Base-by-base conservation (phyloP, 2,888 invertebrate species). In the Lycocerus yunnanus region DNA sequence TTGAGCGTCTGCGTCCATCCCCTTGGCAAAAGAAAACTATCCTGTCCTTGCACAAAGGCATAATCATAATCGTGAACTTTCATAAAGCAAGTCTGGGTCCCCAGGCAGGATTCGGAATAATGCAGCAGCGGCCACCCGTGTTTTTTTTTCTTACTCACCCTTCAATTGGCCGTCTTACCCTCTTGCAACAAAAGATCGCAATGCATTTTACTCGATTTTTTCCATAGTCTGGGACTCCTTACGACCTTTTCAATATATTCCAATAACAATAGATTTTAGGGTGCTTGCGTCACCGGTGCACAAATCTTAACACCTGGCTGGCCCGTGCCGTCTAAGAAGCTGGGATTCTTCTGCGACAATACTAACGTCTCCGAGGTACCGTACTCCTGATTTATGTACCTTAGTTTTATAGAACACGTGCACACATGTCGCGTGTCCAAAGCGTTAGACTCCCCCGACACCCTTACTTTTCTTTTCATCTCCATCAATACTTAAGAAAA, bases 121-220 rank as follows among this genome's bases (percentile, higher is more conserved):
- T 69, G 11, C 60, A 69, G 74, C 75, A 72, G 72, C 75, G 77
- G 74, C 78, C 79, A 79, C 78, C 78, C 77, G 70, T 69, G 78
- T 76, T 78, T 79, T 43, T 43, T 43, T 80, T 79, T 80, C 75
- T 76, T 73, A 59, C 77, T 71, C 76, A 78, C 79, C 78, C 79
- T 80, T 81, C 78, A 78, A 81, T 80, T 80, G 77, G 78, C 81
- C 77, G 78, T 79, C 80, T 79, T 78, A 78, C 77, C 72, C 75
- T 74, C 76, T 73, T 69, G 76, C 73, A 74, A 78, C 78, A 78
- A 78, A 78, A 71, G 74, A 72, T 66, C 58, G 73, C 71, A 73
- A 73, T 76, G 77, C 75, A 74, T 73, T 76, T 77, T 74, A 76
- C 61, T 78, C 76, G 75, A 78, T 73, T 70, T 79, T 78, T 77